A percentile compares a stretch with the other conserved stretches of the same genome.
These are phyloP conservation scores for Scrobipalpa costella DNA, from an alignment of 2,888 invertebrate species.

Conservation along the genomic window DNA sequence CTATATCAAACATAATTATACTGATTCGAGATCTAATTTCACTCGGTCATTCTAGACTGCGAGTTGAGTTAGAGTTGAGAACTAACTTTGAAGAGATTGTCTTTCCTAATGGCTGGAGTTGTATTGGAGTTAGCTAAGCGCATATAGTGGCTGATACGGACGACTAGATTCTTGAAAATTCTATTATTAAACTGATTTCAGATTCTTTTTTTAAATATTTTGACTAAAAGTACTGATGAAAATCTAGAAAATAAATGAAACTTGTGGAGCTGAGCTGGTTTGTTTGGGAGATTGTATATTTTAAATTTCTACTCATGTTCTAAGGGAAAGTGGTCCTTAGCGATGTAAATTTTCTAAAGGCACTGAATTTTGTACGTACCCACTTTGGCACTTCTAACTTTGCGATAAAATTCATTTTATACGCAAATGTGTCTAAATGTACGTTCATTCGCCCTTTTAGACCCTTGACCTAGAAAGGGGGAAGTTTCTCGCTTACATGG, in stretches of 20 bases:
- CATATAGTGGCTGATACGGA: background rate
- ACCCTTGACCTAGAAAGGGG: constrained; percentile 21
- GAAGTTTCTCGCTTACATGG: background rate
- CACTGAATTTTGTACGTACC: too few species aligned
- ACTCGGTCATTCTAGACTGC: background rate
- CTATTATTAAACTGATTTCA: background rate
- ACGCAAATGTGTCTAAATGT: background rate
- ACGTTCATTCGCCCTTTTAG: constrained; percentile 7
- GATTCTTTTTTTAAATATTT: too few species aligned
- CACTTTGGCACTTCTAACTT: background rate
- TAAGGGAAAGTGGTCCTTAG: background rate
- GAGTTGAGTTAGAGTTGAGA: background rate
- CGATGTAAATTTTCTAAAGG: background rate
- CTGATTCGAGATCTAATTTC: constrained; percentile 15
- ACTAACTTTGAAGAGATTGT: constrained; percentile 2
- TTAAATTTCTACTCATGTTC: too few species aligned
- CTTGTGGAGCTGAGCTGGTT: too few species aligned
- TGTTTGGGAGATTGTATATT: too few species aligned
- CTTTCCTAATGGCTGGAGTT: background rate
- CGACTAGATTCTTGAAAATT: background rate
- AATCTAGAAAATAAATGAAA: too few species aligned
- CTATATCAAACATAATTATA: constrained; percentile 16
- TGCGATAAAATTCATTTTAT: background rate
- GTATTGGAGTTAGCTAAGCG: background rate
- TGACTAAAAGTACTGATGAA: too few species aligned